Base-by-base conservation (phyloP, 2,113 vertebrate genomes). In the Numenius arquata region DNA sequence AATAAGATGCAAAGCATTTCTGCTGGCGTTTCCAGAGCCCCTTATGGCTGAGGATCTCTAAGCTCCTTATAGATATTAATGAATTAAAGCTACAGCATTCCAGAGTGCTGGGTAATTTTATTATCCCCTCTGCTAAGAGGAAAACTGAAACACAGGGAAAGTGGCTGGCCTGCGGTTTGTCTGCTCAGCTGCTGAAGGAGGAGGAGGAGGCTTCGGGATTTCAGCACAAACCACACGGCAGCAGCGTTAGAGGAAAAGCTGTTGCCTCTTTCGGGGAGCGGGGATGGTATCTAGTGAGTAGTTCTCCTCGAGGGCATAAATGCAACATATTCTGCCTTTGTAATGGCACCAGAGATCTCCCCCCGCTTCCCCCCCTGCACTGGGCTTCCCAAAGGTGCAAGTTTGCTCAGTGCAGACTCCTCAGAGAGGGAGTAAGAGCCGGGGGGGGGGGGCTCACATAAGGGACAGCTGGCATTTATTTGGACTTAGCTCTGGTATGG, bases 81-180 rank as follows among this genome's bases (percentile, higher is more conserved):
- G 89, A 92, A 95, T 66, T 95, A 96, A 96, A 94, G 87, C 84
- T 59, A 73, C 55, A 91, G 71, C 77, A 80, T 95, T 95, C 84
- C 87, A 2, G 12, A 95, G 84, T 73, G 66, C 84, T 73, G 81
- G 71, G 41, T 94, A 89, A 94, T 91, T 92, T 97, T 90, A 83
- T 87, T 94, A 96, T 91, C 71, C 58, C 22, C 68, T 94, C 47
- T 95, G 67, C 74, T 85, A 73, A 74, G 55, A 85, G 63, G 23
- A 53, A 95, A 94, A 43, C 68, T 53, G 86, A 92, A 86, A 65
- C 50, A 58, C 27, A 59, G 66, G 47, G 81, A 91, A 95, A 93
- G 85, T 65, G 77, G 11, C 80, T 79, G 71, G 48, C 71, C 70
- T 89, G 78, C 6, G 89, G 84, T 95, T 93, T 95, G 61, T 70